phyloP scores from a whole-genome alignment of 2,797 vertebrate genomes.

The Acipenser transmontanus region DNA sequence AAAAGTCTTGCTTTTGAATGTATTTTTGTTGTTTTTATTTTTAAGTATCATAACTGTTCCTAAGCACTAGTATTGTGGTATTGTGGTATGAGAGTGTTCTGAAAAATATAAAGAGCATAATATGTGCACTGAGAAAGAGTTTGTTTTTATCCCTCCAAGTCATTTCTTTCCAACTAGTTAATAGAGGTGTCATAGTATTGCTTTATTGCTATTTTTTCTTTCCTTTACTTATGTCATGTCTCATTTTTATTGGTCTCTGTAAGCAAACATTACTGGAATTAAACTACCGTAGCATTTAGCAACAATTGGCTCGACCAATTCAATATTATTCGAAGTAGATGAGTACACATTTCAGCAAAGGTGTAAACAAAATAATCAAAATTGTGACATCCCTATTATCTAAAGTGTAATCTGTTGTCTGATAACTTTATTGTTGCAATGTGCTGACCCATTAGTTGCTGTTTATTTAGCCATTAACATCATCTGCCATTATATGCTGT shows the following conservation, averaged over 20 bases:
- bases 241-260: too few species aligned
- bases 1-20: conserved; percentile 74
- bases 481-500: conserved; percentile 35
- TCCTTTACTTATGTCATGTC: too few species aligned
- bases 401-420: conserved; percentile 40
- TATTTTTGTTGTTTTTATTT: conserved; percentile 63
- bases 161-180: conserved; percentile 33
- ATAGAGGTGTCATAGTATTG: conserved; percentile 44
- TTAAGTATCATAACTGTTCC: conserved; percentile 64
- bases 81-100: conserved; percentile 35
- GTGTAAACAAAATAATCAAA: conserved; percentile 18
- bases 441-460: conserved; percentile 47
- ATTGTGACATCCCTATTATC: conserved; percentile 38
- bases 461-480: conserved; percentile 30
- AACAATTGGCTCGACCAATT: conserved; percentile 21
- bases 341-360: too few species aligned
- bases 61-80: conserved; percentile 74
- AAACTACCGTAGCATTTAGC: conserved; percentile 30
- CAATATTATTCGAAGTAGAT: too few species aligned
- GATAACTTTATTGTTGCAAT: conserved; percentile 45
- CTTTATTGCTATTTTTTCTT: conserved; percentile 6
- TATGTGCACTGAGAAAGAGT: conserved; percentile 65
- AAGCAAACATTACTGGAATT: background rate
- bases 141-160: conserved; percentile 27
- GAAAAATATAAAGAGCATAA: conserved; percentile 33